phyloP scores from a whole-genome alignment of 1,140 invertebrate species.

The Lepidurus packardi region DNA sequence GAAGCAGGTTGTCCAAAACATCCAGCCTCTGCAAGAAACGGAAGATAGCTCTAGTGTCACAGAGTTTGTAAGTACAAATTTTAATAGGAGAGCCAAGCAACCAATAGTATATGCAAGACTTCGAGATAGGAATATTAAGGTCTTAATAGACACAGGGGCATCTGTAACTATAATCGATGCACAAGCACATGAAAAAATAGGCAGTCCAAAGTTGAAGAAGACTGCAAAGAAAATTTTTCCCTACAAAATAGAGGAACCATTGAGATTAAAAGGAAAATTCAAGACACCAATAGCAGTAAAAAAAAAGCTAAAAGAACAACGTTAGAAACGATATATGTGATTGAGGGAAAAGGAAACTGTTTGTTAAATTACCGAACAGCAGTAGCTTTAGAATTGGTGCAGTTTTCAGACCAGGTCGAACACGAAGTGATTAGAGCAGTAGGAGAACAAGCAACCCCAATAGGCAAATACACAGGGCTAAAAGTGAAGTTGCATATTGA shows the following conservation, averaged over 20 bases:
- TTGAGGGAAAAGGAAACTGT: background rate
- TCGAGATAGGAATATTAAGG: background rate
- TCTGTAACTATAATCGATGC: background rate
- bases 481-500: conserved; percentile 6
- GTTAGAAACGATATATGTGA: background rate
- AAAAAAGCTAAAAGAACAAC: background rate
- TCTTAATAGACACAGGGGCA: background rate
- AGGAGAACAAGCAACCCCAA: background rate
- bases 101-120: too few species aligned
- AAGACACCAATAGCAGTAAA: background rate
- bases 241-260: background rate
- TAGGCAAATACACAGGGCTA: background rate
- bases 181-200: background rate
- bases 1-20: too few species aligned
- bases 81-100: too few species aligned
- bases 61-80: too few species aligned
- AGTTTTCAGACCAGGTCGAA: background rate
- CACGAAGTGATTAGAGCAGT: background rate
- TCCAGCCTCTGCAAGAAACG: too few species aligned
- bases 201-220: background rate
- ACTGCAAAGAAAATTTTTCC: background rate
- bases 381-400: background rate
- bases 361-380: background rate
- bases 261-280: background rate
- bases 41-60: too few species aligned